Conservation (phyloP, 1,140 invertebrate genomes). For the Antheraea mylitta region DNA sequence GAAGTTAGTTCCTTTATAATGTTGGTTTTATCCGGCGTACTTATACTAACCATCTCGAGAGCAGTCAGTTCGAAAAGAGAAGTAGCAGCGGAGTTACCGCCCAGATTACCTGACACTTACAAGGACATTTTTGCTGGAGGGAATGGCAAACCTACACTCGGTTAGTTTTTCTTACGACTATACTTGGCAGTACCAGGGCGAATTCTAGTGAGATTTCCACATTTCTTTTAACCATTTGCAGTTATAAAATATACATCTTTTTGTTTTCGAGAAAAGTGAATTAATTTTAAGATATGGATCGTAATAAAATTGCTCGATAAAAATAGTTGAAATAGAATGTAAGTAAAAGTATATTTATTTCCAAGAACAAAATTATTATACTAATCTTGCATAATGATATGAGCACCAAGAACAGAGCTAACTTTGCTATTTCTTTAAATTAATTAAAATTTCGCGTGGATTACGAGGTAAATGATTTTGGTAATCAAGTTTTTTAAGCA, state of each 20-base stretch:
- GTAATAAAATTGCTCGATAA: no score
- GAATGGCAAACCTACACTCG: constrained; percentile 31
- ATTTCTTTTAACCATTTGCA: not conserved
- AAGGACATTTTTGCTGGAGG: constrained; percentile 36
- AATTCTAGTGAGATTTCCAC: not conserved
- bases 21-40: not conserved
- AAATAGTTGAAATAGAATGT: no score
- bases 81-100: not conserved
- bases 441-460: not conserved
- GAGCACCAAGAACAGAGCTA: not conserved
- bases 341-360: no score
- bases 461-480: not conserved
- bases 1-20: not conserved
- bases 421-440: not conserved
- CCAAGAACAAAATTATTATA: not conserved
- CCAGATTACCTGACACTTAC: constrained; percentile 26
- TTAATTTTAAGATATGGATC: no score
- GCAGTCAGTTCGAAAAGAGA: not conserved
- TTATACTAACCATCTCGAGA: not conserved
- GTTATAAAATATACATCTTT: not conserved
- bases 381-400: not conserved
- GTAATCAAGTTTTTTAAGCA: not conserved
- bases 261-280: no score
- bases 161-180: constrained; percentile 28
- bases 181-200: not conserved